Evolutionary conservation across 2,797 vertebrate genomes (phyloP).

Genomic region (Lepus townsendii): DNA sequence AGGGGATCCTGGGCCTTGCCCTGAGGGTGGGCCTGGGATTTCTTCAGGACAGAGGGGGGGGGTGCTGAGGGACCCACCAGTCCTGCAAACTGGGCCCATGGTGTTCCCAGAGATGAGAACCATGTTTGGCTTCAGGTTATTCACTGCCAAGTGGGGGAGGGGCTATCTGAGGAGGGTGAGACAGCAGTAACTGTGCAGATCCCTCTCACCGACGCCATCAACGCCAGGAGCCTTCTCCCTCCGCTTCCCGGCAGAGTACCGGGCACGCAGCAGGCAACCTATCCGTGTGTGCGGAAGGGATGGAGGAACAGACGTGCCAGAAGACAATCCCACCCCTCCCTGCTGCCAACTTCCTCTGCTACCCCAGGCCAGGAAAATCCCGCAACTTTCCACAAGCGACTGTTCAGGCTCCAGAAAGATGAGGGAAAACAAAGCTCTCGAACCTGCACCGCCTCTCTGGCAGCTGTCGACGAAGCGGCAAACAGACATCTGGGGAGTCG

Average conservation of each 20-base stretch:
- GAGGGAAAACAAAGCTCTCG: constrained; percentile 26
- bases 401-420: constrained; percentile 48
- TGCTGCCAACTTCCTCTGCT: background rate
- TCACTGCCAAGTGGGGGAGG: background rate
- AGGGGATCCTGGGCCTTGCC: background rate
- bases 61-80: background rate
- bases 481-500: constrained; percentile 67
- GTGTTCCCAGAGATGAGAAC: background rate
- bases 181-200: background rate
- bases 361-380: background rate
- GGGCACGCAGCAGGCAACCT: background rate
- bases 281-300: background rate
- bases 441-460: constrained; percentile 16
- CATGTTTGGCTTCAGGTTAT: background rate
- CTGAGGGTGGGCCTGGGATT: background rate
- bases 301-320: background rate
- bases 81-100: background rate
- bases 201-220: background rate
- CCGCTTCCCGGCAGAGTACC: background rate
- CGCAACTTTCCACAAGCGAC: constrained; percentile 50
- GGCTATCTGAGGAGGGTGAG: background rate
- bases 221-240: background rate
- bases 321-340: background rate
- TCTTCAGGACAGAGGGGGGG: background rate
- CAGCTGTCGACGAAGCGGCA: constrained; percentile 54